A percentile compares a stretch with the other conserved stretches of the same genome.
Evolutionary conservation across 2,113 vertebrate genomes (phyloP).

Genomic region (Mesocricetus auratus): DNA sequence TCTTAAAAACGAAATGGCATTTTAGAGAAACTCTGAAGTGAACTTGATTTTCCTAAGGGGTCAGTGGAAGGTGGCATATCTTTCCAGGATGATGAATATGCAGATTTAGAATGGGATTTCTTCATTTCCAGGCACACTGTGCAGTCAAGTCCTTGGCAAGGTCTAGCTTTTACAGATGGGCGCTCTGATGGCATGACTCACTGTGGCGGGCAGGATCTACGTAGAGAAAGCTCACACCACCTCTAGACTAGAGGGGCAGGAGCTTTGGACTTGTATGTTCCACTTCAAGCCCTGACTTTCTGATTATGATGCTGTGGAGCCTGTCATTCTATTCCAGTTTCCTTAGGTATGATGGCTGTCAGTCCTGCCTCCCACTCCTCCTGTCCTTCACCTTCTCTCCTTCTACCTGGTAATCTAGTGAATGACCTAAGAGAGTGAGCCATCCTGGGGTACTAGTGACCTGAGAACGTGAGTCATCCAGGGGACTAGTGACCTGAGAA

Average conservation of each 20-base stretch:
- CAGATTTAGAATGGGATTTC: slow-evolving; percentile 70
- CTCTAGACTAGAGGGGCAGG: background rate
- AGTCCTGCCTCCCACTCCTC: background rate
- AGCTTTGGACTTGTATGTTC: background rate
- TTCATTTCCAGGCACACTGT: slow-evolving; percentile 70
- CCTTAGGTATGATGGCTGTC: background rate
- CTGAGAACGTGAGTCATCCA: background rate
- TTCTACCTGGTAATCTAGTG: fast-evolving
- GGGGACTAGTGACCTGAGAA: background rate
- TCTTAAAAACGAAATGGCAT: slow-evolving; percentile 30
- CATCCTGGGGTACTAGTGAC: background rate
- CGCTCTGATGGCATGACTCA: slow-evolving; percentile 64
- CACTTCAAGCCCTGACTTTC: background rate
- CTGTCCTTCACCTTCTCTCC: background rate
- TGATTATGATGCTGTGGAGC: background rate
- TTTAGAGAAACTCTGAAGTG: background rate
- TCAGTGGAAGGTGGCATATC: background rate
- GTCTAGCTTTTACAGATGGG: slow-evolving; percentile 71
- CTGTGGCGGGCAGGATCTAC: background rate
- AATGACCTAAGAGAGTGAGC: background rate
- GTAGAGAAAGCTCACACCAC: slow-evolving; percentile 59
- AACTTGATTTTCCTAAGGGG: background rate
- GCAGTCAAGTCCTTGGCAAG: slow-evolving; percentile 71
- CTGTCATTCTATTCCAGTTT: background rate
- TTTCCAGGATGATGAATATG: slow-evolving; percentile 77